These are phyloP conservation scores for Aphis gossypii DNA, from an alignment of 1,140 invertebrate species.

Conservation along the genomic window DNA sequence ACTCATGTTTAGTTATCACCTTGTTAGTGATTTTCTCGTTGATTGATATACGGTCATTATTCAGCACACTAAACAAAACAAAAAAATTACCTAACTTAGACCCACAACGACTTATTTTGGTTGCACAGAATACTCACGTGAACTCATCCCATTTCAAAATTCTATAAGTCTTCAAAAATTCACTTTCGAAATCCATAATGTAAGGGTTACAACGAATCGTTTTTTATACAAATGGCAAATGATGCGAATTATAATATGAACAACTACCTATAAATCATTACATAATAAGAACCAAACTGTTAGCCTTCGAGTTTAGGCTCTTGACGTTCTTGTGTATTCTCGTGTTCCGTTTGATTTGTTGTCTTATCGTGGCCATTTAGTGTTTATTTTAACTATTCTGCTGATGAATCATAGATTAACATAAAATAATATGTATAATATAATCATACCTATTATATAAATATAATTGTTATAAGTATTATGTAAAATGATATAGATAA, in stretches of 20 bases:
- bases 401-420: no score
- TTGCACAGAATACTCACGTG: not conserved
- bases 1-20: not conserved
- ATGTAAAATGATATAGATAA: no score
- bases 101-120: not conserved
- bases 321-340: no score
- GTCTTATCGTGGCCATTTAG: no score
- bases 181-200: not conserved
- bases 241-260: not conserved
- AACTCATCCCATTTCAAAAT: conserved; percentile 18
- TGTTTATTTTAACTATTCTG: no score
- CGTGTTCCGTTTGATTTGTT: no score
- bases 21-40: not conserved
- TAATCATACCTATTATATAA: no score
- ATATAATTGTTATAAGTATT: no score
- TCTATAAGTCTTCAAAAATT: not conserved
- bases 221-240: not conserved
- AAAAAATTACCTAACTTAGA: not conserved
- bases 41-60: not conserved
- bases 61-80: not conserved
- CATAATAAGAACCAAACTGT: no score
- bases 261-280: no score
- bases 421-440: no score
- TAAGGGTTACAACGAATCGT: not conserved
- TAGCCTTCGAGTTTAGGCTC: no score